Base-by-base conservation (phyloP, 2,113 vertebrate genomes). In the Glaucidium brasilianum region DNA sequence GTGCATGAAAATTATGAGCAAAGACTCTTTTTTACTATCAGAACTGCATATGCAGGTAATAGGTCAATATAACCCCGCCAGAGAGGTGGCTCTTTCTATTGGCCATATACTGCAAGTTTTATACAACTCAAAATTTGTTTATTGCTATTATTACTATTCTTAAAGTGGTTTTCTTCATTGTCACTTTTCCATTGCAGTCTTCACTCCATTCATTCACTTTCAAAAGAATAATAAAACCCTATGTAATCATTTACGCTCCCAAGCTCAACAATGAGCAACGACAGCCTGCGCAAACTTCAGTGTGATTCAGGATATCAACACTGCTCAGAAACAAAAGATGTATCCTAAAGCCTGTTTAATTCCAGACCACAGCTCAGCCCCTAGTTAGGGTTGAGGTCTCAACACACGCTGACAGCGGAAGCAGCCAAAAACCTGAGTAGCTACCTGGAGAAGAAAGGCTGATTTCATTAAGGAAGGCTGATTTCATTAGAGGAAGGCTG, bases 261-360 rank as follows among this genome's bases (percentile, higher is more conserved):
- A 34, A n/a, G 52, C 21, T 39, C 27, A n/a, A 17, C 9, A 39
- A 67, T 2, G 7, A 85, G 23, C 52, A 52, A 21, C 2, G 8
- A 29, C n/a, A 35, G 39, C 52, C 52, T 27, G 35, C 29, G 39
- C 30, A 62, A 35, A 53, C 29, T 21, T 49, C 63, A 15, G 21
- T 4, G 18, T 12, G 64, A 49, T 27, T 35, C 1, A 1, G 53
- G 60, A 30, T 2, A 0, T 19, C n/a, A 45, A 43, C 52, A 25
- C 37, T 27, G 52, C 78, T 72, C 30, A 66, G 30, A 35, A 89
- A 21, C 7, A 58, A 11, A 35, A n/a, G 32, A 10, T 19, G 11
- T 0, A 41, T 27, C 63, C 32, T 12, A 55, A 49, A 43, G 29
- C 52, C 22, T 20, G 22, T 29, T 12, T 25, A 45, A 45, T 35